Conservation (phyloP, 2,797 vertebrate species). For the Ptychobarbus kaznakovi region DNA sequence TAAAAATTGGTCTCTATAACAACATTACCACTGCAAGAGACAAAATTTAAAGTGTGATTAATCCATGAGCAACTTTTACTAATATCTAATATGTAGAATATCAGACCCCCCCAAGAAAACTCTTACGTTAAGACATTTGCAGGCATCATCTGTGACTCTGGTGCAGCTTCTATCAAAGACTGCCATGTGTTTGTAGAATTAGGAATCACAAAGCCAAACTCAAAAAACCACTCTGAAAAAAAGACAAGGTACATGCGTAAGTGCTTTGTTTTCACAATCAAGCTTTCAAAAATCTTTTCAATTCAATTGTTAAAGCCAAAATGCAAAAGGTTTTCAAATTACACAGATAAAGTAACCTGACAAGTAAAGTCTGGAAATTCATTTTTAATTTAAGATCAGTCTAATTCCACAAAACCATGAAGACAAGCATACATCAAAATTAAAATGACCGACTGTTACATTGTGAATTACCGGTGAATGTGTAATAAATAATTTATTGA, state of each 20-base stretch:
- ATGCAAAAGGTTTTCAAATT: not conserved
- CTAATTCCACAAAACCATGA: not conserved
- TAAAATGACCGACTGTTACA: not conserved
- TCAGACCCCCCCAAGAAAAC: not conserved
- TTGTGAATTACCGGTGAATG: not conserved
- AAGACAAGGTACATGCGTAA: conserved; percentile 51
- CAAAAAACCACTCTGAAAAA: conserved; percentile 96
- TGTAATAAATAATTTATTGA: not conserved
- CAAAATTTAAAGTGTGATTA: conserved; percentile 40
- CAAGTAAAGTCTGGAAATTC: not conserved
- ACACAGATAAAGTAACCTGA: not conserved
- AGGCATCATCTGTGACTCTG: conserved; percentile 99
- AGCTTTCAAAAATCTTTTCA: not conserved
- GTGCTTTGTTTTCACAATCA: not conserved
- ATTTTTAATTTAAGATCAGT: not conserved
- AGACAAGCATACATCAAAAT: not conserved
- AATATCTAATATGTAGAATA: not conserved
- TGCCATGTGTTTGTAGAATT: conserved; percentile 99
- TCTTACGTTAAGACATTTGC: conserved; percentile 98
- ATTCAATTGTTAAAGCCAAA: not conserved
- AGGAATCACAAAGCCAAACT: conserved; percentile 98
- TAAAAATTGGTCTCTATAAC: conserved; percentile 99
- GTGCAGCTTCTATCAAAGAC: conserved; percentile 98
- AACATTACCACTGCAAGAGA: conserved; percentile 90
- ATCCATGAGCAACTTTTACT: not conserved